Conservation (phyloP, 2,888 invertebrate species). For the Acleris sparsana region DNA sequence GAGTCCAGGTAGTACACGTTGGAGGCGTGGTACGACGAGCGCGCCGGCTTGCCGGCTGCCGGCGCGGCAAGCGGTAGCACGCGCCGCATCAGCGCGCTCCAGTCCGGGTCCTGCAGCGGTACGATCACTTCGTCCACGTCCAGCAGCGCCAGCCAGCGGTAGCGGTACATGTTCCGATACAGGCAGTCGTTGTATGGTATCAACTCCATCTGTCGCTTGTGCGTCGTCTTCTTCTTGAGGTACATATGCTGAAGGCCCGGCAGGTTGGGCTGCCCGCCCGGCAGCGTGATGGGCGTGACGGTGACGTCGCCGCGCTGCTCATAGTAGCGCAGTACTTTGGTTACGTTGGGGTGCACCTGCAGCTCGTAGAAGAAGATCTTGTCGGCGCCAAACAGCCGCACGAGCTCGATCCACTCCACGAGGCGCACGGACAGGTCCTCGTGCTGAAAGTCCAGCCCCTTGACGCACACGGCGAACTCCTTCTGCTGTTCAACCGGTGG, state of each 20-base stretch:
- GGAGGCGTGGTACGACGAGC: slow-evolving; percentile 93
- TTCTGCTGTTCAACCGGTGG: slow-evolving; percentile 85
- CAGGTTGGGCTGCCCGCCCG: slow-evolving; percentile 95
- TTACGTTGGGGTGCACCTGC: slow-evolving; percentile 95
- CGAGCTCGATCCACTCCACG: slow-evolving; percentile 96
- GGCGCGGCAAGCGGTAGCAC: slow-evolving; percentile 86
- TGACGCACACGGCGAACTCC: slow-evolving; percentile 96
- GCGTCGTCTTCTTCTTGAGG: slow-evolving; percentile 94
- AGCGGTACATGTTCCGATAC: slow-evolving; percentile 95
- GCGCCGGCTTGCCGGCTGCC: slow-evolving; percentile 74
- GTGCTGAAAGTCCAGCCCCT: slow-evolving; percentile 96
- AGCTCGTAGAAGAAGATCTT: slow-evolving; percentile 96
- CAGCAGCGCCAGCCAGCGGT: slow-evolving; percentile 94
- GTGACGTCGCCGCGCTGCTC: slow-evolving; percentile 86
- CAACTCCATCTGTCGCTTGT: slow-evolving; percentile 96
- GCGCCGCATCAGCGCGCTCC: slow-evolving; percentile 91
- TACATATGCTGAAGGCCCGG: slow-evolving; percentile 95
- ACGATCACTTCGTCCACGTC: slow-evolving; percentile 98
- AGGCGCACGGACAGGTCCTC: slow-evolving; percentile 95
- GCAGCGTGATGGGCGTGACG: slow-evolving; percentile 91
- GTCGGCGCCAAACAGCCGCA: slow-evolving; percentile 93
- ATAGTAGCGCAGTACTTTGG: slow-evolving; percentile 90
- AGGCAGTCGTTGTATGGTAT: slow-evolving; percentile 98
- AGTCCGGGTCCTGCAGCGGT: slow-evolving; percentile 89
- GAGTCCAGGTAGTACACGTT: slow-evolving; percentile 97